These are phyloP conservation scores for Synergus laeviventris DNA, from an alignment of 2,888 invertebrate species.

Conservation along the genomic window DNA sequence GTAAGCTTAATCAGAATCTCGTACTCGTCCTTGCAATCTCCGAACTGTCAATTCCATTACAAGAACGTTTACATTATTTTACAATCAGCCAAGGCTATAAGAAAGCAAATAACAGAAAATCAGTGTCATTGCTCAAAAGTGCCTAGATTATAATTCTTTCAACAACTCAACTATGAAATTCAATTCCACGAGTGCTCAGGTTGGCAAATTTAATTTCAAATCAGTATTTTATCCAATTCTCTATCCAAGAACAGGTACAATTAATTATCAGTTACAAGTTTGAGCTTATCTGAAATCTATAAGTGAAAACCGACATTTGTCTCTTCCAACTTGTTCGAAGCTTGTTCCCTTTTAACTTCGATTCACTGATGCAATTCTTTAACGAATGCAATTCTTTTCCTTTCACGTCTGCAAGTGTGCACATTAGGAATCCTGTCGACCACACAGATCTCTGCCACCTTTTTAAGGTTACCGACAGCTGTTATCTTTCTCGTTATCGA, in stretches of 20 bases:
- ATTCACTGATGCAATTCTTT: slow-evolving; percentile 30
- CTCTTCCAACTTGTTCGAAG: slow-evolving; percentile 30
- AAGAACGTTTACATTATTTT: slow-evolving; percentile 36
- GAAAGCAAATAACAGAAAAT: slow-evolving; percentile 36
- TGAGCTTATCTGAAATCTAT: slow-evolving; percentile 10
- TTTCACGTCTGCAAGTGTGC: slow-evolving; percentile 21
- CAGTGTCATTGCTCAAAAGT: slow-evolving; percentile 25
- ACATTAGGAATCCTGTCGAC: slow-evolving; percentile 25
- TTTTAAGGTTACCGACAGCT: slow-evolving; percentile 19
- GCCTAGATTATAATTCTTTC: slow-evolving; percentile 9
- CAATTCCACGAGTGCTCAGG: slow-evolving; percentile 2
- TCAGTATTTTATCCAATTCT: background rate
- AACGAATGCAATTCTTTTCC: slow-evolving; percentile 29
- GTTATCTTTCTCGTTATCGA: slow-evolving; percentile 31
- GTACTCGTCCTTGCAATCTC: slow-evolving; percentile 36
- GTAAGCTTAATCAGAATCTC: slow-evolving; percentile 11
- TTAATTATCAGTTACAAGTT: slow-evolving; percentile 11
- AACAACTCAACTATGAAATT: slow-evolving; percentile 4
- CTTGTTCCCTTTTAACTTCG: slow-evolving; percentile 30
- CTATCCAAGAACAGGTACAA: background rate
- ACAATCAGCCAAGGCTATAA: slow-evolving; percentile 29
- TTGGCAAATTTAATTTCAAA: background rate
- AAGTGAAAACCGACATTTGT: slow-evolving; percentile 23
- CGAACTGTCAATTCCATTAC: slow-evolving; percentile 29
- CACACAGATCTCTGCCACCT: slow-evolving; percentile 11